Evolutionary conservation across 2,888 invertebrate genomes (phyloP).

Genomic region (Thelaira solivaga): DNA sequence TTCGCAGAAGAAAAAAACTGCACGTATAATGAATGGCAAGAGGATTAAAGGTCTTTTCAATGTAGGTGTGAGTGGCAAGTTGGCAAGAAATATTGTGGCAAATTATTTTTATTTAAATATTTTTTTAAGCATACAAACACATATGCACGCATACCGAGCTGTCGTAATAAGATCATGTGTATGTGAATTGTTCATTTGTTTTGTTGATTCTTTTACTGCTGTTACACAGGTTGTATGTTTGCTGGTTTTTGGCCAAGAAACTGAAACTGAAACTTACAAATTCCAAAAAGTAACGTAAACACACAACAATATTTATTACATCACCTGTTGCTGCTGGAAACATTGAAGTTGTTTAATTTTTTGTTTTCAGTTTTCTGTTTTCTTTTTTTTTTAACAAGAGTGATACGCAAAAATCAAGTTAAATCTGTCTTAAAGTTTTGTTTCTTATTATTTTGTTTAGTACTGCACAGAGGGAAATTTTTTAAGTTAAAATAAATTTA

Average conservation of each 20-base stretch:
- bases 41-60: not conserved
- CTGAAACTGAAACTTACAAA: conserved; percentile 29
- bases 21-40: not conserved
- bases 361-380: too few relatives aligned
- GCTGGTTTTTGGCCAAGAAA: conserved; percentile 46
- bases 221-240: conserved; percentile 10
- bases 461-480: too few relatives aligned
- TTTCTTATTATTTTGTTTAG: too few relatives aligned
- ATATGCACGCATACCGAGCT: not conserved
- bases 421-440: too few relatives aligned
- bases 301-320: conserved; percentile 34
- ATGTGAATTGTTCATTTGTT: not conserved
- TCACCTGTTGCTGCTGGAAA: conserved; percentile 33
- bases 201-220: not conserved
- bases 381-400: conserved; percentile 6
- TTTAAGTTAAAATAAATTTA: too few relatives aligned
- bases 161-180: conserved; percentile 29
- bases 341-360: not conserved
- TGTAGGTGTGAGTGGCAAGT: not conserved
- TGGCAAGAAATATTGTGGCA: conserved; percentile 9
- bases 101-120: not conserved
- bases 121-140: not conserved
- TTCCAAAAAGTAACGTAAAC: conserved; percentile 15
- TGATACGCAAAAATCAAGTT: conserved; percentile 51
- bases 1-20: not conserved